Evolutionary conservation across 2,888 invertebrate genomes (phyloP).

Genomic region (Tetropium fuscum): DNA sequence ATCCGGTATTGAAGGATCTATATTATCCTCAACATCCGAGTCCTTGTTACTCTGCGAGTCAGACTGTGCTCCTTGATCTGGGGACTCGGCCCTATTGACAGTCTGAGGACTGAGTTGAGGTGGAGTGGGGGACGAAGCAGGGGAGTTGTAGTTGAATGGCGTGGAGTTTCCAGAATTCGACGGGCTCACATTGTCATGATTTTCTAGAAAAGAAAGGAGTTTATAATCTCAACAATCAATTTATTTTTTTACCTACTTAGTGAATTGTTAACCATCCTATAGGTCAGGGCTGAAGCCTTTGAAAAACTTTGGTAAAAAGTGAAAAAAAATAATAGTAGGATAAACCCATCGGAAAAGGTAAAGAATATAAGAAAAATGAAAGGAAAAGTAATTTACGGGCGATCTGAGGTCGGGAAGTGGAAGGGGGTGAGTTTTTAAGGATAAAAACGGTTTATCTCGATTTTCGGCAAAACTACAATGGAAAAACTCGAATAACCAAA

Average conservation of each 20-base stretch:
- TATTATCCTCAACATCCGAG: slow-evolving; percentile 61
- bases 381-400: too few species aligned
- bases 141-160: slow-evolving; percentile 40
- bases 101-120: slow-evolving; percentile 62
- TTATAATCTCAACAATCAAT: background rate
- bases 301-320: too few species aligned
- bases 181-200: slow-evolving; percentile 30
- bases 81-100: slow-evolving; percentile 24
- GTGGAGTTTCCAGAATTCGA: slow-evolving; percentile 39
- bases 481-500: too few species aligned
- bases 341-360: too few species aligned
- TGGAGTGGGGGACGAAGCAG: slow-evolving; percentile 55
- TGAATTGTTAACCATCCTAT: background rate
- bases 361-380: too few species aligned
- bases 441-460: too few species aligned
- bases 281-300: too few species aligned
- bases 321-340: too few species aligned
- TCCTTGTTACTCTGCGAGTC: slow-evolving; percentile 56
- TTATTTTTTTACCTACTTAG: background rate
- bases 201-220: slow-evolving; percentile 28
- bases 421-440: too few species aligned
- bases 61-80: slow-evolving; percentile 40
- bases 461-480: too few species aligned
- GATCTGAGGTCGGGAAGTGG: too few species aligned
- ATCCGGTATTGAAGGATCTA: slow-evolving; percentile 81